phyloP scores from a whole-genome alignment of 2,888 invertebrate genomes.

The Eupithecia subfuscata region DNA sequence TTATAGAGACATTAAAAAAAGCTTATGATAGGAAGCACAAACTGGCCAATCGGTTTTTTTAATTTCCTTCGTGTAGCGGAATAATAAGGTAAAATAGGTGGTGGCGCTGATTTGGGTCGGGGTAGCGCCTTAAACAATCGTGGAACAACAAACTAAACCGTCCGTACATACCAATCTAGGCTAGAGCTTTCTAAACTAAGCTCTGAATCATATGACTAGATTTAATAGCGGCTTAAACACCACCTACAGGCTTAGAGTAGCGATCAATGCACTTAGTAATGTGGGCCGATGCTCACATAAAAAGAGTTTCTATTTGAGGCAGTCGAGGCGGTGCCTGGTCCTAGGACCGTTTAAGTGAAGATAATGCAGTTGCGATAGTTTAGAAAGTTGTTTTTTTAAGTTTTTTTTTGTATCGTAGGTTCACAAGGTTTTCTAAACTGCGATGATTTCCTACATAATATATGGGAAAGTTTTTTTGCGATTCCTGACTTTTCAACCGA shows the following conservation, averaged over 20 bases:
- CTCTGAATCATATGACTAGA: not conserved
- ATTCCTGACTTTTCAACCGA: no score
- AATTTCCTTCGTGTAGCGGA: no score
- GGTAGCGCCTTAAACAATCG: not conserved
- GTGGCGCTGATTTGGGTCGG: no score
- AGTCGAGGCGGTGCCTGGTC: not conserved
- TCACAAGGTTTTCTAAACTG: no score
- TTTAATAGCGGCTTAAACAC: conserved; percentile 12
- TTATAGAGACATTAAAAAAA: no score
- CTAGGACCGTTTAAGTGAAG: not conserved
- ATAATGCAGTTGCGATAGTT: not conserved
- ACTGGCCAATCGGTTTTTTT: no score
- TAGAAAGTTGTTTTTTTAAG: no score
- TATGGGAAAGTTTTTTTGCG: no score
- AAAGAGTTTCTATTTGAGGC: not conserved
- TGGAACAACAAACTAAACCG: not conserved
- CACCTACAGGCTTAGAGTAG: conserved; percentile 6
- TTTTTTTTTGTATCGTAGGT: no score
- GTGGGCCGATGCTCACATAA: conserved; percentile 18
- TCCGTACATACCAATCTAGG: not conserved
- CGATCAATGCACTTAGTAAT: conserved; percentile 28
- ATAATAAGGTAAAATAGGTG: no score
- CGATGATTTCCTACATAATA: no score
- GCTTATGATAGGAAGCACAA: no score
- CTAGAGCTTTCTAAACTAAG: not conserved